Percentiles rank a stretch among this genome's conserved stretches.
These are phyloP conservation scores for Limenitis camilla DNA, from an alignment of 2,888 invertebrate species.

Conservation along the genomic window DNA sequence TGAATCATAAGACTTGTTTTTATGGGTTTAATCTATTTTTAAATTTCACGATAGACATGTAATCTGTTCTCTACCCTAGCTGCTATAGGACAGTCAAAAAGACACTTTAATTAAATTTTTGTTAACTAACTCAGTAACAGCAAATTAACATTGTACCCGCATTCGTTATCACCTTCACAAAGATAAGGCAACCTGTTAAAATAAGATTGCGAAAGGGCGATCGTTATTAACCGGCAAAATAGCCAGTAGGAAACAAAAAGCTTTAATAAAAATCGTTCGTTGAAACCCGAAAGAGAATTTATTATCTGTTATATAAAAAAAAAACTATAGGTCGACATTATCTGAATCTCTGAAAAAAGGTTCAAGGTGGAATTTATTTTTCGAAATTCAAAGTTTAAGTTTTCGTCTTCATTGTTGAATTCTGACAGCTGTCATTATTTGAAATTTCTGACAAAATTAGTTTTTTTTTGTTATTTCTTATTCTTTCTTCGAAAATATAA, in stretches of 20 bases:
- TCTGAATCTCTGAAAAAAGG: constrained; percentile 1
- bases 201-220: neutral
- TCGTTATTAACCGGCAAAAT: constrained; percentile 1
- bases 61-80: no score
- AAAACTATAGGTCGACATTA: constrained; percentile 9
- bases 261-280: constrained; percentile 2
- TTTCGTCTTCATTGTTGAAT: no score
- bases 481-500: no score
- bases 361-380: constrained; percentile 20
- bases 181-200: neutral
- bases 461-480: constrained; percentile 4
- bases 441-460: constrained; percentile 26
- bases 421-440: no score
- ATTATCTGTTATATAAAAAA: constrained; percentile 11
- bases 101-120: neutral
- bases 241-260: neutral
- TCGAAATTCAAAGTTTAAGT: no score
- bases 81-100: no score
- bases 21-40: no score
- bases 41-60: no score
- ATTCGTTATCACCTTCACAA: neutral
- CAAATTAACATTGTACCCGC: neutral
- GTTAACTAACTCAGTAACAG: neutral
- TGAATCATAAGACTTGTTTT: no score
- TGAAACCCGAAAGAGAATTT: constrained; percentile 8